These are phyloP conservation scores for Hippocampus zosterae DNA, from an alignment of 2,113 vertebrate genomes.

Conservation along the genomic window DNA sequence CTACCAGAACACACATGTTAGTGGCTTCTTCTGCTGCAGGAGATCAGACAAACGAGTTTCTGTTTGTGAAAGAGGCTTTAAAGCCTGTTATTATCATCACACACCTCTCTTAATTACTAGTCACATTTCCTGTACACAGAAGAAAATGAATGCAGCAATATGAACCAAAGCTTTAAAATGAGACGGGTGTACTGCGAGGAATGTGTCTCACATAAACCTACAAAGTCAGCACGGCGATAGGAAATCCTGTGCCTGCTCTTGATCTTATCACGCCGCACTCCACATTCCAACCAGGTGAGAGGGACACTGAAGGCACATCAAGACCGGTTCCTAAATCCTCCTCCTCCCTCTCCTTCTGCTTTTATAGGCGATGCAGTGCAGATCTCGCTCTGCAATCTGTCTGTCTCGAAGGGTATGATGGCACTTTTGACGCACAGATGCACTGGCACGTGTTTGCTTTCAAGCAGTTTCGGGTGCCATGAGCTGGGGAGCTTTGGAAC, in stretches of 20 bases:
- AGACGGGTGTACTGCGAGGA: slow-evolving; percentile 8
- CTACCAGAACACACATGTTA: background rate
- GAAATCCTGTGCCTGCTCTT: slow-evolving; percentile 61
- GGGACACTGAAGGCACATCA: slow-evolving; percentile 52
- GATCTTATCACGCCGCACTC: slow-evolving; percentile 57
- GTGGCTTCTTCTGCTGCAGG: background rate
- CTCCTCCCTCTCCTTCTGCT: slow-evolving; percentile 27
- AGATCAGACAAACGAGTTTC: background rate
- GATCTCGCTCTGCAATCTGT: slow-evolving; percentile 21
- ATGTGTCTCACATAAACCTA: slow-evolving; percentile 10
- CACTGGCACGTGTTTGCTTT: slow-evolving; percentile 32
- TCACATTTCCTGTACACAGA: background rate
- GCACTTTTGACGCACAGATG: slow-evolving; percentile 16
- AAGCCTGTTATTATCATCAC: background rate
- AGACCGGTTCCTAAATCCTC: slow-evolving; percentile 44
- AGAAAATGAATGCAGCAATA: background rate
- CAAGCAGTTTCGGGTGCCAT: slow-evolving; percentile 44
- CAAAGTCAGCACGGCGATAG: slow-evolving; percentile 35
- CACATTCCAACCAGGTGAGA: slow-evolving; percentile 69
- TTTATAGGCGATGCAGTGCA: slow-evolving; percentile 4
- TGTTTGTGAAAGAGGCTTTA: background rate
- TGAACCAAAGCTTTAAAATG: background rate
- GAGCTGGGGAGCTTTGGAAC: slow-evolving; percentile 36
- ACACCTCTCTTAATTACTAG: slow-evolving; percentile 3
- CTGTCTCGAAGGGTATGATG: slow-evolving; percentile 13